These are phyloP conservation scores for Ginglymostoma cirratum DNA, from an alignment of 2,113 vertebrate genomes.

Conservation along the genomic window DNA sequence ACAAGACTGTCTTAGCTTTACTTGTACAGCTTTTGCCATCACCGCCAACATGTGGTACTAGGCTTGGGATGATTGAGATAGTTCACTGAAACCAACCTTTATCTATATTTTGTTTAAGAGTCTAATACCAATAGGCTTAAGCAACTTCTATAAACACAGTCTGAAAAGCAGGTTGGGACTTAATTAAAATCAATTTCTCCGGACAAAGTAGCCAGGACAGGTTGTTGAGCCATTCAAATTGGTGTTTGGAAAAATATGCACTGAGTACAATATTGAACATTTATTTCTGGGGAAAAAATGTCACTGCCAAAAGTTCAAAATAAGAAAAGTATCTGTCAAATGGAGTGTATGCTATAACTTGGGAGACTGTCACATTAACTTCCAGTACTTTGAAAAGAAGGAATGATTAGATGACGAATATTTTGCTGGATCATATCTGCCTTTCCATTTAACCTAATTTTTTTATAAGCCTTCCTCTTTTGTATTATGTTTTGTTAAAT, in stretches of 20 bases:
- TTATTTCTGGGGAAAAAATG: background rate
- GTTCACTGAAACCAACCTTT: too few species aligned
- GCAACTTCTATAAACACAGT: background rate
- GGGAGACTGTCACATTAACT: background rate
- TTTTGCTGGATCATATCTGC: background rate
- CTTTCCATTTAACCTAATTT: background rate
- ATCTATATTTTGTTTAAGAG: too few species aligned
- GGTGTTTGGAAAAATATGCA: background rate
- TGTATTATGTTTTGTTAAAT: background rate
- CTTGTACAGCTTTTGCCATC: too few species aligned
- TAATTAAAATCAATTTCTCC: background rate
- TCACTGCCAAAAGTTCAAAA: background rate
- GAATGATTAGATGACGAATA: too few species aligned
- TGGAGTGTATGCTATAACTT: background rate
- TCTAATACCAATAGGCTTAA: too few species aligned
- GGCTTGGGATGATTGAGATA: too few species aligned
- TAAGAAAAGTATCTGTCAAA: background rate
- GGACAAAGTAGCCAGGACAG: background rate
- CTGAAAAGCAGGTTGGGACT: background rate
- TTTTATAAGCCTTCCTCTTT: background rate
- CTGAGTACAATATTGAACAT: background rate
- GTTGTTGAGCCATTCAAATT: background rate
- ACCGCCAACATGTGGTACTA: too few species aligned
- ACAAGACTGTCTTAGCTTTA: background rate
- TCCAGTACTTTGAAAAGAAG: background rate